phyloP scores from a whole-genome alignment of 2,113 vertebrate genomes.

The Puffinus mauretanicus region DNA sequence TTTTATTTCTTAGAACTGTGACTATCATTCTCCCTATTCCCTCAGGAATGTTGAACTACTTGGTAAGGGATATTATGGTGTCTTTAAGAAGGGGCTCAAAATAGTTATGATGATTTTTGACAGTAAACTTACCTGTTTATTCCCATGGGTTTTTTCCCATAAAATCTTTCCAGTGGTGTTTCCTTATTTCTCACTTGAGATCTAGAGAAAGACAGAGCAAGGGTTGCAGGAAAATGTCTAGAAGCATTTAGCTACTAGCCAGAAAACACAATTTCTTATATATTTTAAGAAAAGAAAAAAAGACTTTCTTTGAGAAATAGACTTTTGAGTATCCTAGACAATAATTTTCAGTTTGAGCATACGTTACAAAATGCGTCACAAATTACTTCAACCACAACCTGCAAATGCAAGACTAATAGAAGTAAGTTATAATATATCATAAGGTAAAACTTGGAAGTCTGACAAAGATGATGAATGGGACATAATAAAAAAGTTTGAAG shows the following conservation, averaged over 20 bases:
- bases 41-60: background rate
- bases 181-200: background rate
- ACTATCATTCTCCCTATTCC: background rate
- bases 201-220: background rate
- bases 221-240: background rate
- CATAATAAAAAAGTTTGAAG: background rate
- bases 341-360: background rate
- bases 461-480: background rate
- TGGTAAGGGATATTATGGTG: background rate
- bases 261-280: background rate
- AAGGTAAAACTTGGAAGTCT: background rate
- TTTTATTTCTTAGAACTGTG: background rate
- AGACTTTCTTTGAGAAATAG: background rate
- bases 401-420: background rate
- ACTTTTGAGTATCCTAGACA: background rate
- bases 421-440: background rate
- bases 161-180: background rate
- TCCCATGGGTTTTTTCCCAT: background rate
- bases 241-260: background rate
- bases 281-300: background rate
- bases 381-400: background rate
- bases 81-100: background rate
- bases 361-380: background rate
- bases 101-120: background rate
- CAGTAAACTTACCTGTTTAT: background rate